Evolutionary conservation across 2,113 vertebrate species (phyloP).

Genomic region (Chaetura pelagica): DNA sequence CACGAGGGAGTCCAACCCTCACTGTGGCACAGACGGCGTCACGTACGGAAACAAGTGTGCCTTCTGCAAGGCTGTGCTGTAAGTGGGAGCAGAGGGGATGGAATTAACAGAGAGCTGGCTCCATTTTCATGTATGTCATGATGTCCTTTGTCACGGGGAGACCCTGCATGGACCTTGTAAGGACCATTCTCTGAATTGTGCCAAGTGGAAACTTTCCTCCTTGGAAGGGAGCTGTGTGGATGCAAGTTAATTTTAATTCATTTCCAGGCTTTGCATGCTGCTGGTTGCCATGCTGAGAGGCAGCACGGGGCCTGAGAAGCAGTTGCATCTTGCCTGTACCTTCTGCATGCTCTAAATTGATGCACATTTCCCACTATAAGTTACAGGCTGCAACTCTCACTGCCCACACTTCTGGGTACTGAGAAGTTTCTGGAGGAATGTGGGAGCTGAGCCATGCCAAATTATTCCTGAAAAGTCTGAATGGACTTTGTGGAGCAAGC

Average conservation of each 20-base stretch:
- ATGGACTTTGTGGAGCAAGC: background rate
- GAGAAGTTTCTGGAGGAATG: slow-evolving; percentile 32
- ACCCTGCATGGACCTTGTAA: background rate
- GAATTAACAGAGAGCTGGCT: background rate
- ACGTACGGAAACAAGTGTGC: slow-evolving; percentile 77
- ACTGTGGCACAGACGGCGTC: slow-evolving; percentile 75
- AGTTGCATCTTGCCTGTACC: background rate
- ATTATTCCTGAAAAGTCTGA: slow-evolving; percentile 45
- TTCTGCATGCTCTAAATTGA: background rate
- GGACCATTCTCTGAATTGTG: background rate
- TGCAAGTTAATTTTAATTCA: slow-evolving; percentile 3
- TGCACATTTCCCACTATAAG: background rate
- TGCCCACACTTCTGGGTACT: slow-evolving; percentile 32
- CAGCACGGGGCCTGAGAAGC: slow-evolving; percentile 4
- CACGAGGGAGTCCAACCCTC: slow-evolving; percentile 77
- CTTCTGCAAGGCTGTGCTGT: slow-evolving; percentile 79
- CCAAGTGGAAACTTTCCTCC: background rate
- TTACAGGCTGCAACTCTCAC: slow-evolving; percentile 45
- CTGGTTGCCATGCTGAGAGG: slow-evolving; percentile 22
- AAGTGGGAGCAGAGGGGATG: slow-evolving; percentile 23
- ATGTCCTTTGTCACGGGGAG: background rate
- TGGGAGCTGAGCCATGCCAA: slow-evolving; percentile 21
- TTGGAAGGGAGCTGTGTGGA: background rate
- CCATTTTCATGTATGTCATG: rapidly evolving
- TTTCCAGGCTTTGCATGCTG: background rate